Percentiles rank a stretch among this genome's conserved stretches.
Conservation (phyloP, 2,888 invertebrate species). For the Dicyrtomina minuta region DNA sequence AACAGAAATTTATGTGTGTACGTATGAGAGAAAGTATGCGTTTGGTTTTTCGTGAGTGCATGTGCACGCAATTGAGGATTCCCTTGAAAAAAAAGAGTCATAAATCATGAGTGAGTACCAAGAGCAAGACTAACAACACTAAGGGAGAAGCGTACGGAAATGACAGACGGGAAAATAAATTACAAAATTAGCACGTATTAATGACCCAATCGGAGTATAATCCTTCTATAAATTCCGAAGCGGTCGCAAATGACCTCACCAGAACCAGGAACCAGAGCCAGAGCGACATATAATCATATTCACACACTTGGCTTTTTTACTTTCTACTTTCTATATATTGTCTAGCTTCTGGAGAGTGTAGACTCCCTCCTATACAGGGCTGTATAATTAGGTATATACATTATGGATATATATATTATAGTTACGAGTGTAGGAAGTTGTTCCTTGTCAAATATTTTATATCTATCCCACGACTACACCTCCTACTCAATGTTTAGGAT, state of each 20-base stretch:
- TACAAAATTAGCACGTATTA: constrained; percentile 54
- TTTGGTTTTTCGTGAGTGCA: constrained; percentile 4
- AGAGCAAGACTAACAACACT: constrained; percentile 27
- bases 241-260: constrained; percentile 41
- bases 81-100: constrained; percentile 33
- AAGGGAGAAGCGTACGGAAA: constrained; percentile 30
- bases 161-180: constrained; percentile 53
- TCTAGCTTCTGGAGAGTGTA: too few species aligned
- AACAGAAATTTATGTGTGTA: not conserved
- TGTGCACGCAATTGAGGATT: constrained; percentile 29
- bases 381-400: too few species aligned
- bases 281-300: not conserved
- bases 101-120: constrained; percentile 45
- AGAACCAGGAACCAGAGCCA: constrained; percentile 10
- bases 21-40: constrained; percentile 2
- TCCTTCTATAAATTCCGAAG: constrained; percentile 50
- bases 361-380: too few species aligned
- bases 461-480: too few species aligned
- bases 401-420: too few species aligned
- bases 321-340: too few species aligned
- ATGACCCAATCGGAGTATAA: constrained; percentile 51
- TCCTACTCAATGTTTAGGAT: too few species aligned
- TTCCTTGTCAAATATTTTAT: too few species aligned
- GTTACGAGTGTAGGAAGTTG: too few species aligned
- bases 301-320: too few species aligned